Conservation (phyloP, 1,140 invertebrate species). For the Sycobia sp. region DNA sequence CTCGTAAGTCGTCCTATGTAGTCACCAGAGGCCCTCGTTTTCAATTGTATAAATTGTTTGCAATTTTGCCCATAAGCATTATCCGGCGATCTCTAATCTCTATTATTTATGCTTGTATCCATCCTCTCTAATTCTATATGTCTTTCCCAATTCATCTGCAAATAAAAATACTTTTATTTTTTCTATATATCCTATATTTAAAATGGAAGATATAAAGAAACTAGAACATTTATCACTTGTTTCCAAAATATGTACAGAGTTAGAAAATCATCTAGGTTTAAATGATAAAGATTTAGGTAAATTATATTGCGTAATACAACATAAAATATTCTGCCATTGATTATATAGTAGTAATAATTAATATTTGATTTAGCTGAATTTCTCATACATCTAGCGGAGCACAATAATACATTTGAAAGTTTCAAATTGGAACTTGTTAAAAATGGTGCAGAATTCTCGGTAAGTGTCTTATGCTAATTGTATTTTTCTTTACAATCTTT, state of each 20-base stretch:
- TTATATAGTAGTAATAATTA: slow-evolving; percentile 12
- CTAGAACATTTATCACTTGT: slow-evolving; percentile 95
- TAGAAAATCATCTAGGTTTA: slow-evolving; percentile 97
- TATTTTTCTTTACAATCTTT: not conserved
- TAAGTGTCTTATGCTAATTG: slow-evolving; percentile 44
- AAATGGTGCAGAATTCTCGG: slow-evolving; percentile 92
- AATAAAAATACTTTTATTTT: no score
- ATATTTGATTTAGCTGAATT: slow-evolving; percentile 82
- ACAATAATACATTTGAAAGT: slow-evolving; percentile 81
- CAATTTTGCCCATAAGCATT: no score
- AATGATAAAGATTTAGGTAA: slow-evolving; percentile 96
- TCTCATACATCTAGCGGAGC: slow-evolving; percentile 91
- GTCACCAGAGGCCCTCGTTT: no score
- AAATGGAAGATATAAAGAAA: slow-evolving; percentile 86
- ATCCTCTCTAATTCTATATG: no score
- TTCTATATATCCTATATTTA: no score
- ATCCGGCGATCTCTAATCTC: no score
- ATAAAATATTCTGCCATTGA: not conserved
- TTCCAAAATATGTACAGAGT: slow-evolving; percentile 96
- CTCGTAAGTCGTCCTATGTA: no score
- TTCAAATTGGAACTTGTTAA: slow-evolving; percentile 87
- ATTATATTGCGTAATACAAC: no score
- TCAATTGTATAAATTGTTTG: no score
- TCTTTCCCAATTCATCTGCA: no score
- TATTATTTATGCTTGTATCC: no score